phyloP scores from a whole-genome alignment of 2,797 vertebrate species.

The Dendrocincla fuliginosa region DNA sequence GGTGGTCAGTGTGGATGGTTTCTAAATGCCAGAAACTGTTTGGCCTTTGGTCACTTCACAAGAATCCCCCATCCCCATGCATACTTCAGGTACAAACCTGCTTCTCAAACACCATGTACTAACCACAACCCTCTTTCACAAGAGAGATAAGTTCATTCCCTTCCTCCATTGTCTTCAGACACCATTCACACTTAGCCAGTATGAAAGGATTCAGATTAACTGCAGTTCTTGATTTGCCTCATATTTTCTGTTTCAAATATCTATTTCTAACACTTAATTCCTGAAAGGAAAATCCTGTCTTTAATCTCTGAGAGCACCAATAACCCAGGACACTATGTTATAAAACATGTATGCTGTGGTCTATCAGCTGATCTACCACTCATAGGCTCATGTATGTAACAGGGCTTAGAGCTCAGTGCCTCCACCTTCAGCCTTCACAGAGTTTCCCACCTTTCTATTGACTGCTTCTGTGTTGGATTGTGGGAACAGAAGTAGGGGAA shows the following conservation, averaged over 20 bases:
- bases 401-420: background rate
- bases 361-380: background rate
- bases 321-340: rapidly evolving
- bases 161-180: background rate
- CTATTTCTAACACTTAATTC: background rate
- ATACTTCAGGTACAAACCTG: background rate
- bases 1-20: background rate
- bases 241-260: background rate
- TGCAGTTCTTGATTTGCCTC: background rate
- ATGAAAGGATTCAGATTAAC: background rate
- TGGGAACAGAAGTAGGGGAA: background rate
- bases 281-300: background rate
- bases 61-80: rapidly evolving
- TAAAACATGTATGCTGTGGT: background rate
- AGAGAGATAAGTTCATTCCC: background rate
- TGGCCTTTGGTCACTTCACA: background rate
- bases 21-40: background rate
- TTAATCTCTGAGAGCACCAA: background rate
- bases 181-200: background rate
- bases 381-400: rapidly evolving
- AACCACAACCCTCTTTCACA: background rate
- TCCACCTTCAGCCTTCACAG: background rate
- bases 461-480: background rate
- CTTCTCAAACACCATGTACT: background rate
- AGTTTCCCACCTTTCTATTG: background rate